These are phyloP conservation scores for Notothenia coriiceps DNA, from an alignment of 2,113 vertebrate species.

Conservation along the genomic window DNA sequence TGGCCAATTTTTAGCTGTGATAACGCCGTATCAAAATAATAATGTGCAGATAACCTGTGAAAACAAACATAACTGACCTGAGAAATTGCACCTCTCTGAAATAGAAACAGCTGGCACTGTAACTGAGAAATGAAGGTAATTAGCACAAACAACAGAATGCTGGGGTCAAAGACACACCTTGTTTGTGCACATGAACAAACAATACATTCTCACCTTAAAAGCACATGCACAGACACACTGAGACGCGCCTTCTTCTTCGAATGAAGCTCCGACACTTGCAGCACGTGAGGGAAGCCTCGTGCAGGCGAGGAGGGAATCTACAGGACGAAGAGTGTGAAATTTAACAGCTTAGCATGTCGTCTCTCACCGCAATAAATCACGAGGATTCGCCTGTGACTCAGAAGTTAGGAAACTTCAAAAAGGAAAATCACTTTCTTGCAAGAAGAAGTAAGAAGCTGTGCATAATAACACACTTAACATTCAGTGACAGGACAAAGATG, in stretches of 20 bases:
- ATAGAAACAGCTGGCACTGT: slow-evolving; percentile 62
- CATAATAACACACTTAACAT: slow-evolving; percentile 23
- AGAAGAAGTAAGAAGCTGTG: not conserved
- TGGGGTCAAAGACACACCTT: not conserved
- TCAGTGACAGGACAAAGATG: slow-evolving; percentile 6
- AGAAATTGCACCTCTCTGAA: slow-evolving; percentile 64
- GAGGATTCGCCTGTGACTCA: slow-evolving; percentile 70
- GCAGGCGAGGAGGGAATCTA: slow-evolving; percentile 67
- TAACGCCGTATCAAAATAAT: not conserved
- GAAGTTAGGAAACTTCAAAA: slow-evolving; percentile 39
- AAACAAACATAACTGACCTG: slow-evolving; percentile 39
- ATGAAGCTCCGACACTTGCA: slow-evolving; percentile 32
- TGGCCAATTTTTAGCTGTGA: slow-evolving; percentile 22
- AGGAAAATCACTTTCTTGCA: slow-evolving; percentile 27
- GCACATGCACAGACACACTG: slow-evolving; percentile 13
- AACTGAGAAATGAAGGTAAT: slow-evolving; percentile 62
- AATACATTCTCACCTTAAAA: slow-evolving; percentile 28
- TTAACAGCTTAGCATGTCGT: slow-evolving; percentile 60
- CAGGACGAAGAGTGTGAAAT: slow-evolving; percentile 69
- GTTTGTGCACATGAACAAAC: slow-evolving; percentile 18
- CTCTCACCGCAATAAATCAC: slow-evolving; percentile 56
- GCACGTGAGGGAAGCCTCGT: slow-evolving; percentile 69
- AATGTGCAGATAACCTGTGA: slow-evolving; percentile 48
- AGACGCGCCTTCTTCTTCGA: slow-evolving; percentile 28
- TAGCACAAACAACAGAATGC: slow-evolving; percentile 32